Evolutionary conservation across 2,113 vertebrate species (phyloP).

Genomic region (Oncorhynchus clarkii): DNA sequence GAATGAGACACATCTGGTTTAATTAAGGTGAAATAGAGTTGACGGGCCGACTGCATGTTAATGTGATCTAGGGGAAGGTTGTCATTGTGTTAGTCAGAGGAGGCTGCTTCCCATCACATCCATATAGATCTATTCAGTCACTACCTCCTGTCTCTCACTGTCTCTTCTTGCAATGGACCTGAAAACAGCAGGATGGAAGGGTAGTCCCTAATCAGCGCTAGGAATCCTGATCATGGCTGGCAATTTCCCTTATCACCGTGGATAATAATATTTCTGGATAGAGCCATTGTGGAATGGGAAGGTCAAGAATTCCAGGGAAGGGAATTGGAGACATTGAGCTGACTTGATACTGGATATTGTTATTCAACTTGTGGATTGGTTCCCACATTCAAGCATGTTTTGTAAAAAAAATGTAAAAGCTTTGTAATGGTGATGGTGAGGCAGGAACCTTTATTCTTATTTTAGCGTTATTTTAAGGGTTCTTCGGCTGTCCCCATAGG

Average conservation of each 20-base stretch:
- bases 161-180: too few species aligned
- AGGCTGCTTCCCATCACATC: conserved; percentile 49
- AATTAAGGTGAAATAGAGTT: conserved; percentile 40
- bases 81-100: neutral
- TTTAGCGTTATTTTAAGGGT: neutral
- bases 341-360: too few species aligned
- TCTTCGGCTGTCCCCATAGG: too few species aligned
- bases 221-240: conserved; percentile 42
- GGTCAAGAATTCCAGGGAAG: conserved; percentile 16
- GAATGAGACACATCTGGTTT: conserved; percentile 55
- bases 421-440: too few species aligned
- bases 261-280: conserved; percentile 41
- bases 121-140: conserved; percentile 43
- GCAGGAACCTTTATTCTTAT: neutral
- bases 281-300: conserved; percentile 36
- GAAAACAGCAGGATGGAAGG: too few species aligned
- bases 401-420: too few species aligned
- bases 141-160: conserved; percentile 51
- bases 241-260: conserved; percentile 45
- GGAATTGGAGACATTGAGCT: too few species aligned
- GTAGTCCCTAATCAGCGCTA: too few species aligned
- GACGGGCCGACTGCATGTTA: conserved; percentile 45
- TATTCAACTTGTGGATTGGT: too few species aligned
- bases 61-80: conserved; percentile 33
- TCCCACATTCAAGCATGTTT: too few species aligned